Percentiles rank a stretch among this genome's conserved stretches.
phyloP scores from a whole-genome alignment of 1,140 invertebrate genomes.

The Microplitis mediator region DNA sequence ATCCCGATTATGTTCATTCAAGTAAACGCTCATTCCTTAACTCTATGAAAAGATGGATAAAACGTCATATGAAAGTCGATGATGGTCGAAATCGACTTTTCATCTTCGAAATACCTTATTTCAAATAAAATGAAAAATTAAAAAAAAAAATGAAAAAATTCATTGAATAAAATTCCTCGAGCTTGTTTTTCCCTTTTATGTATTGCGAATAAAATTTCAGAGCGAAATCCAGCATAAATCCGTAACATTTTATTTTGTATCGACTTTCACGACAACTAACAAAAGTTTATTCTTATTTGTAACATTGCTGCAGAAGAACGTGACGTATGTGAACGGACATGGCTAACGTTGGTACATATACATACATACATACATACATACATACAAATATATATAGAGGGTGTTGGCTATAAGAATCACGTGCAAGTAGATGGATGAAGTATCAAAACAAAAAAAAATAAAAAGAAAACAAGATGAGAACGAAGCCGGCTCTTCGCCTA shows the following conservation, averaged over 20 bases:
- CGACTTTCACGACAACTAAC: not conserved
- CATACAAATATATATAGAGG: not conserved
- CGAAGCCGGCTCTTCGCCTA: not conserved
- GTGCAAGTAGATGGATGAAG: conserved; percentile 14
- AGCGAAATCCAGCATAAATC: not conserved
- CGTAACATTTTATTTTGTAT: not conserved
- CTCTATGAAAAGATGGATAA: conserved; percentile 6
- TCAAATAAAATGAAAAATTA: not conserved
- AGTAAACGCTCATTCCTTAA: not conserved
- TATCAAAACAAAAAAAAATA: conserved; percentile 13
- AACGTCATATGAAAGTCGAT: conserved; percentile 17
- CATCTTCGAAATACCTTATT: conserved; percentile 10
- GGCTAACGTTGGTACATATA: not conserved
- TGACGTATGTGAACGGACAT: not conserved
- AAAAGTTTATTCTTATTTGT: not conserved
- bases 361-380: not conserved
- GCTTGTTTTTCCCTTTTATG: not conserved
- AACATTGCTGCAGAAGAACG: not conserved
- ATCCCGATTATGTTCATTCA: conserved; percentile 14
- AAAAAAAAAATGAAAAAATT: not conserved
- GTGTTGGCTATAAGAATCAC: not conserved
- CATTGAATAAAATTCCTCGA: not conserved
- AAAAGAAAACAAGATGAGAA: not conserved
- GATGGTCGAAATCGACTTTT: conserved; percentile 12
- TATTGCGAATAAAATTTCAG: not conserved